Evolutionary conservation across 2,113 vertebrate species (phyloP), one percentile per base, ranked within the genome.

Genomic region (Podarcis raffonei): DNA sequence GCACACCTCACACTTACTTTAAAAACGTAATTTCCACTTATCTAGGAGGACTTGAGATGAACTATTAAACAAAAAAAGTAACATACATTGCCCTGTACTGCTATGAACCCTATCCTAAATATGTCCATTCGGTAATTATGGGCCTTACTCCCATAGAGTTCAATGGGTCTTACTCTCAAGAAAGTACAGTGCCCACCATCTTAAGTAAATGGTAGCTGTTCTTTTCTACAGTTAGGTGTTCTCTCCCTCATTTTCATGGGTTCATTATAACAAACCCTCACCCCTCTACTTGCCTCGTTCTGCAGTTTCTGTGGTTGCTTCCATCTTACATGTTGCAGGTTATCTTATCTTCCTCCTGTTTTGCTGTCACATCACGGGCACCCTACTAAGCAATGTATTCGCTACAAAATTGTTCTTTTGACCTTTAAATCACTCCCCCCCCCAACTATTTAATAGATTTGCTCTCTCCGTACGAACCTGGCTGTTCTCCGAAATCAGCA

Each of bases 381-480:
- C 27, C n/a, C 59, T 85, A 30, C 30, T 79, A 72, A 86, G 75
- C 53, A 72, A 1, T 0, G 32, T 4, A 37, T 65, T 92, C 84
- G 78, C 32, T n/a, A 79, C 11, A 88, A 93, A 93, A 85, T 8
- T 5, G 57, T 37, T 83, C 88, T 88, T 90, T 48, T 85, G 4
- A 90, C 85, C 71, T 93, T 87, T 42, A 84, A 84, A 83, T 86
- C 76, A 90, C 37, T 83, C 74, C 32, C 87, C 42, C 13, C 39
- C 83, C 48, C 2, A 53, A 74, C 65, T 57, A 37, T 77, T 91
- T 82, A 86, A 89, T 6, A 83, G 23, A 87, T 65, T 35, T 81
- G 32, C 77, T 83, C 66, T 89, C 65, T 69, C 80, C 72, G n/a
- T 6, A 86, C 9, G 13, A 93, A 87, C 66, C 37, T 86, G 22